These are phyloP conservation scores for Megalops atlanticus DNA, from an alignment of 2,113 vertebrate species.

Conservation along the genomic window DNA sequence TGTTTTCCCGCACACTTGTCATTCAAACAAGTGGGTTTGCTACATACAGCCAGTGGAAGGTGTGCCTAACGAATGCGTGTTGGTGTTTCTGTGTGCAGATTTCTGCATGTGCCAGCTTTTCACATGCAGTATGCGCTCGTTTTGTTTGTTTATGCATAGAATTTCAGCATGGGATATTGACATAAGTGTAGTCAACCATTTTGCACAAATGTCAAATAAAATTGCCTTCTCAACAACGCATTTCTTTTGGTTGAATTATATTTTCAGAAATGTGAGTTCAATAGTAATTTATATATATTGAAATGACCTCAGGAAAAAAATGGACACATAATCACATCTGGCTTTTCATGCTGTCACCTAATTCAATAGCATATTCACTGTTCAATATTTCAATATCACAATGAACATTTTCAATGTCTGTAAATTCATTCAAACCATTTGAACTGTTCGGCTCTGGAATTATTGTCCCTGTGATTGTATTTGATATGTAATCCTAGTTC, in stretches of 20 bases:
- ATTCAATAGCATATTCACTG: no score
- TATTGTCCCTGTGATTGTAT: no score
- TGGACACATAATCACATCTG: not conserved
- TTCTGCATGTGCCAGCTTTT: not conserved
- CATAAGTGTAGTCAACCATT: no score
- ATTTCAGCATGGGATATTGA: not conserved
- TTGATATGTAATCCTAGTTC: no score
- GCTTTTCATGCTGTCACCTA: no score
- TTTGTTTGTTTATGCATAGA: no score
- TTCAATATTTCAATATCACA: no score
- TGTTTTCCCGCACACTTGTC: constrained; percentile 45
- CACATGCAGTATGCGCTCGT: not conserved
- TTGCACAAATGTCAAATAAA: not conserved
- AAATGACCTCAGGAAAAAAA: not conserved
- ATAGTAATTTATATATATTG: not conserved
- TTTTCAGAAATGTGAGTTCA: not conserved
- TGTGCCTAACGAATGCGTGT: not conserved
- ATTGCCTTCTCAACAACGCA: not conserved
- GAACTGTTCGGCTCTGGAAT: not conserved
- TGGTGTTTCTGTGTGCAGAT: not conserved
- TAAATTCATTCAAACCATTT: not conserved
- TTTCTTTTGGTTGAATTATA: not conserved
- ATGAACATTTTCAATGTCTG: no score
- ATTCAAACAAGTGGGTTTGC: constrained; percentile 31
- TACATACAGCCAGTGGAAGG: constrained; percentile 2